Base-by-base conservation (phyloP, 1,140 invertebrate species). In the Apis cerana region DNA sequence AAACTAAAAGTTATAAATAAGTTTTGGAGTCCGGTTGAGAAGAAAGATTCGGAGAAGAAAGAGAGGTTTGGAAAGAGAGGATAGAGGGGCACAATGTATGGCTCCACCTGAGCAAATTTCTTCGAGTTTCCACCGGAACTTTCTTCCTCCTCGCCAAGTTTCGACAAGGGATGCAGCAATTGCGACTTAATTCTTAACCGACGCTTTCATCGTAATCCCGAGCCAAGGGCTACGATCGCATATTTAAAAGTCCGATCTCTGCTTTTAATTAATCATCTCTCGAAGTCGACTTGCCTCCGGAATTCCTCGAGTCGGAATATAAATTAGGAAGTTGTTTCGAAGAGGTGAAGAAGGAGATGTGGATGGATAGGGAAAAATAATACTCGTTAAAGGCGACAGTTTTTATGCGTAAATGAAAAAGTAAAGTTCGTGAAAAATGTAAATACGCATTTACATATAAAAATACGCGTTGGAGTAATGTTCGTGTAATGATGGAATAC, bases 161-260 rank as follows among this genome's bases (percentile, higher is more conserved):
- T 68, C 85, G 80, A 87, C 85, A 80, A 83, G 80, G 65, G 85
- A 80, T 64, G 77, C 71, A 67, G 69, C 82, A 67, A 87, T 84
- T 78, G 77, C 82, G 77, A 72, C 69, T 88, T 87, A 81, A 88
- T 88, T 88, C 82, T 87, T 78, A 88, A 88, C 77, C 71, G 68
- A 62, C 75, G 79, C 64, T 76, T 69, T 70, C 68, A 85, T 9
- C 75, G 84, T 82, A 85, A 86, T 85, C 72, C 27, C 15, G 54
- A 52, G 65, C 65, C 23, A 17, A 56, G 15, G n/a, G 50, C 11
- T 64, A 77, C 12, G 77, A 80, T 72, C 78, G 69, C 69, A 52
- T 80, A 80, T 80, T 80, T 80, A 72, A 64, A 80, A 72, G 58
- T 74, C 50, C 50, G 50, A 62, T 72, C 78, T 52, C 15, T 61